Conservation (phyloP, 2,113 vertebrate genomes). For the Ceuthmochares aereus region DNA sequence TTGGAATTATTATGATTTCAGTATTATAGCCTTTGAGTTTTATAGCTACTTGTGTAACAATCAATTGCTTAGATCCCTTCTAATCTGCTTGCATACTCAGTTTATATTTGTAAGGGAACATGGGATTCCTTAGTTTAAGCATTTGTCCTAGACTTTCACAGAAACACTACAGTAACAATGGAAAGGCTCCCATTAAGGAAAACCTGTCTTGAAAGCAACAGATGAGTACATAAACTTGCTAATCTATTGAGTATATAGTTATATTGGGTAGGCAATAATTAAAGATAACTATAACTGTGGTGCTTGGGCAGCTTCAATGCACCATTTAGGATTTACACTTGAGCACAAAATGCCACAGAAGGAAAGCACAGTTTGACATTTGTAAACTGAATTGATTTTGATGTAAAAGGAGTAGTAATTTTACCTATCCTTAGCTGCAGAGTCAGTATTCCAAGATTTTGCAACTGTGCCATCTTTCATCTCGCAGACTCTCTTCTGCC, state of each 20-base stretch:
- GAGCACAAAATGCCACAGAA: conserved; percentile 2
- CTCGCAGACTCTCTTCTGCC: background rate
- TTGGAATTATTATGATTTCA: background rate
- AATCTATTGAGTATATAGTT: background rate
- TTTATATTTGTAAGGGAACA: background rate
- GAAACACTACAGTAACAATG: background rate
- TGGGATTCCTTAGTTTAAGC: background rate
- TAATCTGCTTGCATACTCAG: background rate
- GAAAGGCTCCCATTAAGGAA: background rate
- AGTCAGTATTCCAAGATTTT: background rate
- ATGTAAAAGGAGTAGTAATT: background rate
- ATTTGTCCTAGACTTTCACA: background rate
- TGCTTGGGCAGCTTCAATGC: background rate
- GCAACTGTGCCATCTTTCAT: background rate
- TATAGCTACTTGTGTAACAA: background rate
- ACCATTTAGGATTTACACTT: background rate
- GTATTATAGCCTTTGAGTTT: background rate
- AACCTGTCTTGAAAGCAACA: conserved; percentile 3
- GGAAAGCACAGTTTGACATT: conserved; percentile 1
- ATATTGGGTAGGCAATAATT: background rate
- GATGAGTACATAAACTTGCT: background rate
- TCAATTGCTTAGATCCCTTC: background rate
- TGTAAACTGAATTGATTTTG: conserved; percentile 23
- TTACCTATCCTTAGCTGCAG: background rate
- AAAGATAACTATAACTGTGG: background rate